A percentile compares a stretch with the other conserved stretches of the same genome.
Conservation (phyloP, 2,888 invertebrate genomes). For the Parnassius glacialis region DNA sequence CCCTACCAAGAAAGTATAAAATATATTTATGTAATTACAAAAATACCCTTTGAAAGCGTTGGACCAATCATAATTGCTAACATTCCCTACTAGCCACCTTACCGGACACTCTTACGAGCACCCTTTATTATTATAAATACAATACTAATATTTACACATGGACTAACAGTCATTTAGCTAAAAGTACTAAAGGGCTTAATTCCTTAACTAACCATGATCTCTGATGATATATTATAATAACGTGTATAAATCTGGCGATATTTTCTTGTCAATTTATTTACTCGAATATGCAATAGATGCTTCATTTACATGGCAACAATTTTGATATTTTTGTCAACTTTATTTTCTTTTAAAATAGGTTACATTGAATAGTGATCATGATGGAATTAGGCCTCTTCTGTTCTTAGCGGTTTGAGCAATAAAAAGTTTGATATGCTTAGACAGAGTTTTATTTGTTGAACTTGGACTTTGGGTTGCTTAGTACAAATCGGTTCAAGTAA, state of each 20-base stretch:
- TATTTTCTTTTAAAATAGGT: neutral
- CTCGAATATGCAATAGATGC: neutral
- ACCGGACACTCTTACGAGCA: slow-evolving; percentile 31
- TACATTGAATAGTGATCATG: neutral
- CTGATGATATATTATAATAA: neutral
- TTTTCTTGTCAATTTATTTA: neutral
- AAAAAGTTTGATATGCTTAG: slow-evolving; percentile 33
- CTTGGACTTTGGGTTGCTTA: slow-evolving; percentile 2
- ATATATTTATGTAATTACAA: slow-evolving; percentile 27
- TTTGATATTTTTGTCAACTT: neutral
- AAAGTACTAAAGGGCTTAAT: slow-evolving; percentile 29
- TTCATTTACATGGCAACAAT: slow-evolving; percentile 1
- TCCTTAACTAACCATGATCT: neutral
- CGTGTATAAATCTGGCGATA: neutral
- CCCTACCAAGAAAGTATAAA: slow-evolving; percentile 36
- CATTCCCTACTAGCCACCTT: slow-evolving; percentile 65
- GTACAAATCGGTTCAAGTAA: neutral
- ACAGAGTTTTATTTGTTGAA: slow-evolving; percentile 24
- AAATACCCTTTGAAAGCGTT: slow-evolving; percentile 53
- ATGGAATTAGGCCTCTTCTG: slow-evolving; percentile 31
- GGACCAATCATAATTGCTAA: slow-evolving; percentile 76
- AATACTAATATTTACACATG: slow-evolving; percentile 73
- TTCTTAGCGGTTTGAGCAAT: slow-evolving; percentile 43
- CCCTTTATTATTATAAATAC: slow-evolving; percentile 57
- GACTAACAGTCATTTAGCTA: slow-evolving; percentile 72